Evolutionary conservation across 2,797 vertebrate genomes (phyloP).

Genomic region (Chelonia mydas): DNA sequence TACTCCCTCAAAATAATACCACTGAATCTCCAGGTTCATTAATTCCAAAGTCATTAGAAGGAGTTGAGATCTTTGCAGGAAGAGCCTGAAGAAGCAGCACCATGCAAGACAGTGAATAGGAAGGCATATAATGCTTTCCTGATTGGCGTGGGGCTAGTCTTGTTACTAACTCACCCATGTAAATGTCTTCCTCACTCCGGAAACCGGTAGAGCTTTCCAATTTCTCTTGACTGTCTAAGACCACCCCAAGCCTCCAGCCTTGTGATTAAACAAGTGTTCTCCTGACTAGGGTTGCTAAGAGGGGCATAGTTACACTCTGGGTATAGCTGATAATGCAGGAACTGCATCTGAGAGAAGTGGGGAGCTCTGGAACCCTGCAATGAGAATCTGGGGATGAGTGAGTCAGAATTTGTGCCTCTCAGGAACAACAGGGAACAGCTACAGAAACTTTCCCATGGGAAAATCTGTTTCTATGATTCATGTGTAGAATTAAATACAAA

Average conservation of each 20-base stretch:
- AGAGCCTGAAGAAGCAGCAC: neutral
- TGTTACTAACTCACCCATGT: neutral
- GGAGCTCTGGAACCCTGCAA: neutral
- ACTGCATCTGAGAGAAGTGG: neutral
- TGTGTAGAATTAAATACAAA: neutral
- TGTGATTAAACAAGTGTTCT: neutral
- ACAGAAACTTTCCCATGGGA: neutral
- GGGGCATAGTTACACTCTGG: neutral
- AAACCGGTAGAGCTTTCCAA: neutral
- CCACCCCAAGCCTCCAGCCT: neutral
- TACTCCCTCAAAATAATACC: neutral
- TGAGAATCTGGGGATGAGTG: neutral
- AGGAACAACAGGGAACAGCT: neutral
- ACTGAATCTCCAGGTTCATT: neutral
- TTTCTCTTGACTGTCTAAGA: neutral
- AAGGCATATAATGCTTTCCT: neutral
- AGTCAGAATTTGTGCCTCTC: neutral
- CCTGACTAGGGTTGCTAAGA: fast-evolving
- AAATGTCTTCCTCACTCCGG: neutral
- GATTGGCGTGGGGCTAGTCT: neutral
- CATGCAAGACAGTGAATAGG: neutral
- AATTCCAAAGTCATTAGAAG: constrained; percentile 14
- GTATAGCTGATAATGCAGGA: neutral
- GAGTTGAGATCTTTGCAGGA: neutral
- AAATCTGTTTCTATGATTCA: neutral